Evolutionary conservation across 2,797 vertebrate species (phyloP).

Genomic region (Calcarius lapponicus): DNA sequence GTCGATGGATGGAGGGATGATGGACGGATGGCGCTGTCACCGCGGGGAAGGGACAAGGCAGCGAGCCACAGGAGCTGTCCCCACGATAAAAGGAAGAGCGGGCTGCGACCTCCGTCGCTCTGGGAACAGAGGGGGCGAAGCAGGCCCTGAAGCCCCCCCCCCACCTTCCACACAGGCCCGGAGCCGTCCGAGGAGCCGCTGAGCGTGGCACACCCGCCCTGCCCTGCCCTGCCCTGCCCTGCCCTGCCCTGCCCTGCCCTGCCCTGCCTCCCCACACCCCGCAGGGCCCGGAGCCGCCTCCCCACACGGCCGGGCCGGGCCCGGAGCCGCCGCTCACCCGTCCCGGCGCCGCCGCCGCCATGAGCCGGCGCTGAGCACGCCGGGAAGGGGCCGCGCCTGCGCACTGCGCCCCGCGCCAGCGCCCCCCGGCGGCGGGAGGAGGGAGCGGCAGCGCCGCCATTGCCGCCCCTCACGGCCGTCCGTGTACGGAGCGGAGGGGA

Average conservation of each 20-base stretch:
- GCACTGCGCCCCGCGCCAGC: neutral
- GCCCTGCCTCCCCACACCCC: neutral
- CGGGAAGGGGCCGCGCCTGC: neutral
- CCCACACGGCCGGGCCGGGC: rapidly evolving
- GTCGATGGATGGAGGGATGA: rapidly evolving
- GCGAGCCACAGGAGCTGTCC: too few species aligned
- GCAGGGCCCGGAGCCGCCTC: neutral
- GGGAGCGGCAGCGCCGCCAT: rapidly evolving
- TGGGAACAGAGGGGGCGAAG: neutral
- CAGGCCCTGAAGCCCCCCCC: neutral
- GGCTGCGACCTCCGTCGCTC: neutral
- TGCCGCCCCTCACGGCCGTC: rapidly evolving
- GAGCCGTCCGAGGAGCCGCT: neutral
- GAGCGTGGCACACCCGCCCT: rapidly evolving
- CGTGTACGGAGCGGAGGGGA: neutral
- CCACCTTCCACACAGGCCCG: neutral
- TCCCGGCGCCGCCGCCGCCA: neutral
- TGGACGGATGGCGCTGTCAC: rapidly evolving
- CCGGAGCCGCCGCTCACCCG: neutral
- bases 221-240: rapidly evolving
- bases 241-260: rapidly evolving
- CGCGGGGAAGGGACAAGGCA: neutral
- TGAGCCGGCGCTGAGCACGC: conserved; percentile 21
- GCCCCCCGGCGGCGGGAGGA: neutral
- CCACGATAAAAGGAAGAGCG: neutral